These are phyloP conservation scores for Sterrhoptilus dennistouni DNA, from an alignment of 2,113 vertebrate species.

Conservation along the genomic window DNA sequence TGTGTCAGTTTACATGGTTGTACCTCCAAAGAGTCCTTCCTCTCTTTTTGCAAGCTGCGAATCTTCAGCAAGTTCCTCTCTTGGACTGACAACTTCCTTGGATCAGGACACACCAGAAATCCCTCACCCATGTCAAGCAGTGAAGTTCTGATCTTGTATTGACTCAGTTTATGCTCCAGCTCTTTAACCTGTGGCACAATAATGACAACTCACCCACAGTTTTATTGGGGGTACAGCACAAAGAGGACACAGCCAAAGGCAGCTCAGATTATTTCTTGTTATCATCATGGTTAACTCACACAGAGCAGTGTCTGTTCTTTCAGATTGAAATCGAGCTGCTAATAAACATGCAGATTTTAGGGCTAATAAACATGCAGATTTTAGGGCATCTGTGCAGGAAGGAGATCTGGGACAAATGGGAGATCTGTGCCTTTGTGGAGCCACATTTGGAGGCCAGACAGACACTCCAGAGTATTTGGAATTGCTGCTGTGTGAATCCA, in stretches of 20 bases:
- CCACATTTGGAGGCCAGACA: not conserved
- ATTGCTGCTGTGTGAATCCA: not conserved
- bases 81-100: slow-evolving; percentile 73
- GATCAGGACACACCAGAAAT: not conserved
- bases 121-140: slow-evolving; percentile 64
- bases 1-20: not conserved
- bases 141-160: slow-evolving; percentile 57
- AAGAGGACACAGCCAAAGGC: not conserved
- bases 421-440: not conserved
- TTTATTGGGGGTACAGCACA: not conserved
- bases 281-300: not conserved
- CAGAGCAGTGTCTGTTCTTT: not conserved
- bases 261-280: not conserved
- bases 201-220: not conserved
- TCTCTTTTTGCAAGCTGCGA: slow-evolving; percentile 84
- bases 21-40: slow-evolving; percentile 86
- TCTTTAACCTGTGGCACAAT: slow-evolving; percentile 80
- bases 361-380: not conserved
- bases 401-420: not conserved
- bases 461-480: not conserved
- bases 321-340: not conserved
- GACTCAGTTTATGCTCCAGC: slow-evolving; percentile 84
- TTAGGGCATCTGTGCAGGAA: not conserved
- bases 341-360: not conserved
- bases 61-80: slow-evolving; percentile 85